Evolutionary conservation across 2,113 vertebrate species (phyloP).

Genomic region (Otus sunia): DNA sequence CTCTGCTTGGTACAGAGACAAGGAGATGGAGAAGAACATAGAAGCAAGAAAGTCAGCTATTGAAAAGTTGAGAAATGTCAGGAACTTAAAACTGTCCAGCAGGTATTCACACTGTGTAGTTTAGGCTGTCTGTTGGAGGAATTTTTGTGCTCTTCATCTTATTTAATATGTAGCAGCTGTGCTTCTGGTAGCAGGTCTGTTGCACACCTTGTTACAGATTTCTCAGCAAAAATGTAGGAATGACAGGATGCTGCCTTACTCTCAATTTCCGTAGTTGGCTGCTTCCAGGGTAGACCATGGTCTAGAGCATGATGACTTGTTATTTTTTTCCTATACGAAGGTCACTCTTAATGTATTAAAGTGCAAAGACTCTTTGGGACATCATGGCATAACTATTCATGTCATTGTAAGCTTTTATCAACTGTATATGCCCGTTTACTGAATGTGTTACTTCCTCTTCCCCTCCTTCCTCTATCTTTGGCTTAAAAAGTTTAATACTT

Average conservation of each 20-base stretch:
- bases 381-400: not conserved
- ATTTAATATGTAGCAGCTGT: not conserved
- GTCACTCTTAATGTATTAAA: not conserved
- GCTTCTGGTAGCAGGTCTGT: not conserved
- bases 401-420: not conserved
- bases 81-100: not conserved
- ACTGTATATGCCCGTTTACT: not conserved
- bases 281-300: not conserved
- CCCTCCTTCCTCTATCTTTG: not conserved
- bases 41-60: not conserved
- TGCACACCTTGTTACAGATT: not conserved
- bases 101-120: not conserved
- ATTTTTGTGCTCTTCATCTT: conserved; percentile 3
- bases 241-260: not conserved
- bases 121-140: not conserved
- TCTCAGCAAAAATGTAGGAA: not conserved
- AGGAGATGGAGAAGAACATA: not conserved
- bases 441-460: not conserved
- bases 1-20: not conserved
- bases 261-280: not conserved
- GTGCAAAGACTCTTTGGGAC: not conserved
- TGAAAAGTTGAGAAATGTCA: not conserved
- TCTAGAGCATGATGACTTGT: not conserved
- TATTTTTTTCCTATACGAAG: not conserved
- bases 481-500: not conserved